phyloP scores from a whole-genome alignment of 2,797 vertebrate genomes.

The Onychomys torridus region DNA sequence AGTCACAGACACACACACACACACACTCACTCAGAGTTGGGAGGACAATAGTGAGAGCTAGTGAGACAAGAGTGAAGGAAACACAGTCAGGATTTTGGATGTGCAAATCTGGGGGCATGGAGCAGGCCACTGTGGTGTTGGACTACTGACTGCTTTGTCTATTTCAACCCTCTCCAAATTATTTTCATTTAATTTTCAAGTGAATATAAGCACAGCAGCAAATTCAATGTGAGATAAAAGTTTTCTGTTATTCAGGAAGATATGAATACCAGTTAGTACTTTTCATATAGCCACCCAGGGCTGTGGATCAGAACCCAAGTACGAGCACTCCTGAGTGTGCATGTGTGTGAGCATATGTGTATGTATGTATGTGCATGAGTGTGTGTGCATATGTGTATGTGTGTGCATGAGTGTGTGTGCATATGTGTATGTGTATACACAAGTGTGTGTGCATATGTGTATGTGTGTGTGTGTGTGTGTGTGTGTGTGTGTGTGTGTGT shows the following conservation, averaged over 20 bases:
- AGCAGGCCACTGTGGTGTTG: not conserved
- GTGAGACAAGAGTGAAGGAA: not conserved
- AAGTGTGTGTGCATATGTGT: not conserved
- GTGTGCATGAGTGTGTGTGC: not conserved
- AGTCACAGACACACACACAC: not conserved
- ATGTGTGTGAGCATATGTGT: not conserved
- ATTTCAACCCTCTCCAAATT: not conserved
- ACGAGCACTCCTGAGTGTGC: not conserved
- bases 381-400: too few relatives aligned
- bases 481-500: not conserved
- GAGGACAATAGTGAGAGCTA: not conserved
- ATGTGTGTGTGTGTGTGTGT: not conserved
- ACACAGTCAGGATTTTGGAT: not conserved
- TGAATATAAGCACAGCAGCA: not conserved
- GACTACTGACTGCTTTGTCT: not conserved
- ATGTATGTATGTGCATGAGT: not conserved
- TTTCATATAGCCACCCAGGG: not conserved
- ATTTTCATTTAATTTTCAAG: constrained; percentile 29
- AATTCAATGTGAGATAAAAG: not conserved
- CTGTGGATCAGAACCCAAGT: not conserved
- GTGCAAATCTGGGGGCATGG: not conserved
- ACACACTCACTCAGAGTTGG: not conserved
- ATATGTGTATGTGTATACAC: not conserved
- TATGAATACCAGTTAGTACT: not conserved
- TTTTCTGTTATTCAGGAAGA: not conserved